Percentiles rank a stretch among this genome's conserved stretches.
Evolutionary conservation across 2,113 vertebrate species (phyloP).

Genomic region (Pelvicachromis taeniatus): DNA sequence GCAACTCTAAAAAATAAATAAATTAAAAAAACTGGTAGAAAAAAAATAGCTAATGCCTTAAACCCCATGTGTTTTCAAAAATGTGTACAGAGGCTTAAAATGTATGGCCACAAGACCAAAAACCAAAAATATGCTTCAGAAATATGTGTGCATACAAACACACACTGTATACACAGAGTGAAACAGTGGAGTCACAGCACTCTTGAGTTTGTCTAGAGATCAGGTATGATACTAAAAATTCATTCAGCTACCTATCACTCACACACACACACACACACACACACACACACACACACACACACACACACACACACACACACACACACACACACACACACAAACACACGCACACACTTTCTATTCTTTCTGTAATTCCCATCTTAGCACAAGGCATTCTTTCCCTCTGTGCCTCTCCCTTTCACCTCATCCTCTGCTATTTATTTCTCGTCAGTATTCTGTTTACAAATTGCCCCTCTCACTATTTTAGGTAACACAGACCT

Average conservation of each 20-base stretch:
- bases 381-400: neutral
- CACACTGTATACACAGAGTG: neutral
- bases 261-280: neutral
- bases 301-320: neutral
- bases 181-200: neutral
- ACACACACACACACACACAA: neutral
- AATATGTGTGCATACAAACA: neutral
- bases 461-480: neutral
- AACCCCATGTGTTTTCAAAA: neutral
- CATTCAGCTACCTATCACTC: neutral
- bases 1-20: neutral
- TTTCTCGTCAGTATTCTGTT: neutral
- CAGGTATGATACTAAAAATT: constrained; percentile 39
- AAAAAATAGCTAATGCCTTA: neutral
- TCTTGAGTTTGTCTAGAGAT: neutral
- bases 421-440: neutral
- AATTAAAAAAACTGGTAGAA: neutral
- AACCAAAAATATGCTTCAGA: neutral
- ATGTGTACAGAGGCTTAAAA: neutral
- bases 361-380: constrained; percentile 36
- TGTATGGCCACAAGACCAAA: neutral
- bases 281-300: neutral
- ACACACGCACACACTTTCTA: neutral
- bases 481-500: constrained; percentile 4
- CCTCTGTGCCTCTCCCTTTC: neutral